Percentiles rank a stretch among this genome's conserved stretches.
phyloP scores from a whole-genome alignment of 2,113 vertebrate genomes.

The Camarhynchus parvulus region DNA sequence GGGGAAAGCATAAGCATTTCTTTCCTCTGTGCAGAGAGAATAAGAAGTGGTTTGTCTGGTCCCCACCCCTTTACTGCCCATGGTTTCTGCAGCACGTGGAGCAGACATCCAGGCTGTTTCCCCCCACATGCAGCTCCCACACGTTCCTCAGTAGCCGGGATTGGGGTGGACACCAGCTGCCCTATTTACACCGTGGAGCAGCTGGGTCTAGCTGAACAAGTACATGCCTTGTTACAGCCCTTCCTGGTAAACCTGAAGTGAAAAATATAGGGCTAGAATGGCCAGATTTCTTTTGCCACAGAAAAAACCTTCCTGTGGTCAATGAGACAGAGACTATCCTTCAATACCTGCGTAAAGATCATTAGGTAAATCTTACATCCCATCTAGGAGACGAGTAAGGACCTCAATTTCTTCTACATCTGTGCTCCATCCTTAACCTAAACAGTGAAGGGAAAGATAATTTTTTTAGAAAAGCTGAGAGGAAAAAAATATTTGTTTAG shows the following conservation, averaged over 20 bases:
- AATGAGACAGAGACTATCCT: not conserved
- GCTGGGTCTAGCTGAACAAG: not conserved
- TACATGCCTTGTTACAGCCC: not conserved
- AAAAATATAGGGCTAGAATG: not conserved
- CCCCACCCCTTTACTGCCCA: not conserved
- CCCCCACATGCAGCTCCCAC: rapidly evolving
- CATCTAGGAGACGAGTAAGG: not conserved
- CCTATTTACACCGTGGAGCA: rapidly evolving
- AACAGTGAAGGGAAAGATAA: not conserved
- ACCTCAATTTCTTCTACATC: not conserved
- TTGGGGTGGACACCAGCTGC: not conserved
- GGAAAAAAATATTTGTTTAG: not conserved
- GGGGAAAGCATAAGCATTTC: not conserved
- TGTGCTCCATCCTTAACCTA: not conserved
- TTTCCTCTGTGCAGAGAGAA: not conserved
- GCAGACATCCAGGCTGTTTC: not conserved
- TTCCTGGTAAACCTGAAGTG: not conserved
- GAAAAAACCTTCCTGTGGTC: not conserved
- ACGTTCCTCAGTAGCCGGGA: rapidly evolving
- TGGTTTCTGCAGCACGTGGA: rapidly evolving
- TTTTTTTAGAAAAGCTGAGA: not conserved
- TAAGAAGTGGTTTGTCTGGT: not conserved
- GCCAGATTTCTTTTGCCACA: not conserved
- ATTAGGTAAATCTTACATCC: not conserved
- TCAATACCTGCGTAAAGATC: not conserved